A percentile compares a stretch with the other conserved stretches of the same genome.
Evolutionary conservation across 2,888 invertebrate species (phyloP).

Genomic region (Aphodius granarius): DNA sequence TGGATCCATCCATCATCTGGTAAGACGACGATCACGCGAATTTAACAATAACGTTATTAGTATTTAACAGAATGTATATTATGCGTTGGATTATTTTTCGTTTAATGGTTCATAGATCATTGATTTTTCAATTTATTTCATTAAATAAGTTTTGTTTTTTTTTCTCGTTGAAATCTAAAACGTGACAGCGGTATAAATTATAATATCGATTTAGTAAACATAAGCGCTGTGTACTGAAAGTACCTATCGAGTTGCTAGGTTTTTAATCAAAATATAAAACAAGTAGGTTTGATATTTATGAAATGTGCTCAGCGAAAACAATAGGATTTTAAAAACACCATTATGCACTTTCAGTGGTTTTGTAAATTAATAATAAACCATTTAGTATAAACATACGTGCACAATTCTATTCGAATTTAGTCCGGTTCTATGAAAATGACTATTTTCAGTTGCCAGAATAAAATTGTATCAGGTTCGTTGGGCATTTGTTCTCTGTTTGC

Average conservation of each 20-base stretch:
- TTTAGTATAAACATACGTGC: background rate
- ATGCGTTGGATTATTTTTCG: no score
- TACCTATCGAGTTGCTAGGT: background rate
- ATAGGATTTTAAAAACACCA: background rate
- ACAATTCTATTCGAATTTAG: background rate
- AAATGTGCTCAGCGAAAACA: background rate
- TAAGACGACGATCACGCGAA: background rate
- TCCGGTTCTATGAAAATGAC: background rate
- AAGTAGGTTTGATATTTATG: background rate
- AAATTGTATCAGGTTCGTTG: no score
- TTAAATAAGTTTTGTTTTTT: background rate
- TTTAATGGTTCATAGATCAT: background rate
- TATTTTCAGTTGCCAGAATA: background rate
- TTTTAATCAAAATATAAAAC: background rate
- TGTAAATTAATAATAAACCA: background rate
- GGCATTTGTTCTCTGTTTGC: no score
- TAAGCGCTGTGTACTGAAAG: background rate
- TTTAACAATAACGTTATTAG: background rate
- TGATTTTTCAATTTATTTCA: background rate
- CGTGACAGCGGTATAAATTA: background rate
- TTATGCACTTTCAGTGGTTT: background rate
- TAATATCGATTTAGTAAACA: background rate
- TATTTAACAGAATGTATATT: no score
- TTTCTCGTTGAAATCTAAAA: background rate
- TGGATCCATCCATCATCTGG: background rate